phyloP scores from a whole-genome alignment of 2,888 invertebrate species.

The Pseudococcus viburni region DNA sequence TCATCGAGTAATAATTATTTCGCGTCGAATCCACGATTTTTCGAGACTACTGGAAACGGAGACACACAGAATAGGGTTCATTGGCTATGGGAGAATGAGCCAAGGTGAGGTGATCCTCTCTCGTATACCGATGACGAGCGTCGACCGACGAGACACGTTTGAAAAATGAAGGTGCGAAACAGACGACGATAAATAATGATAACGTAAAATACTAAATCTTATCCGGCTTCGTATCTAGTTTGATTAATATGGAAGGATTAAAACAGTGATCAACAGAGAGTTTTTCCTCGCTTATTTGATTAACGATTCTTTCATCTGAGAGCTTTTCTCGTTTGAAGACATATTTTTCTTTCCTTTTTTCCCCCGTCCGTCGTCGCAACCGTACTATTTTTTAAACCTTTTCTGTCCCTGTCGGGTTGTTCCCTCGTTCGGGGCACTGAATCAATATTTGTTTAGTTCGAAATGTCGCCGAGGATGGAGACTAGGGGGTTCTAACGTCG shows the following conservation, averaged over 20 bases:
- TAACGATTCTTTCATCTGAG: constrained; percentile 7
- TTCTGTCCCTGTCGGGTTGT: too few species aligned
- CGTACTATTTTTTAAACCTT: too few species aligned
- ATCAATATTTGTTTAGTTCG: too few species aligned
- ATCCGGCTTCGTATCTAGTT: constrained; percentile 27
- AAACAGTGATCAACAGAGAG: constrained; percentile 1
- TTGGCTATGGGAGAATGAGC: not conserved
- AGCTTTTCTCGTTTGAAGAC: not conserved
- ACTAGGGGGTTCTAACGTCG: too few species aligned
- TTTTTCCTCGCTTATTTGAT: constrained; percentile 20
- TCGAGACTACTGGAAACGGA: not conserved
- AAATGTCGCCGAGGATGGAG: too few species aligned
- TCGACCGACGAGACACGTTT: constrained; percentile 12
- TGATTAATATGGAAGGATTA: constrained; percentile 36
- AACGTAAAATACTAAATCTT: constrained; percentile 27
- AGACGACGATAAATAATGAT: constrained; percentile 32
- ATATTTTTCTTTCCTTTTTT: too few species aligned
- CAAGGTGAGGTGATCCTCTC: not conserved
- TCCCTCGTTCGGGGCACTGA: too few species aligned
- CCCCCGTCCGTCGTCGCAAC: too few species aligned
- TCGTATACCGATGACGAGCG: constrained; percentile 1
- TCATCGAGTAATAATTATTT: not conserved
- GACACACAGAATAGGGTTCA: too few species aligned
- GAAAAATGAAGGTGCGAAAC: constrained; percentile 28
- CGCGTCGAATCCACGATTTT: not conserved